Percentiles rank a stretch among this genome's conserved stretches.
Conservation (phyloP, 2,113 vertebrate species). For the Strix uralensis region DNA sequence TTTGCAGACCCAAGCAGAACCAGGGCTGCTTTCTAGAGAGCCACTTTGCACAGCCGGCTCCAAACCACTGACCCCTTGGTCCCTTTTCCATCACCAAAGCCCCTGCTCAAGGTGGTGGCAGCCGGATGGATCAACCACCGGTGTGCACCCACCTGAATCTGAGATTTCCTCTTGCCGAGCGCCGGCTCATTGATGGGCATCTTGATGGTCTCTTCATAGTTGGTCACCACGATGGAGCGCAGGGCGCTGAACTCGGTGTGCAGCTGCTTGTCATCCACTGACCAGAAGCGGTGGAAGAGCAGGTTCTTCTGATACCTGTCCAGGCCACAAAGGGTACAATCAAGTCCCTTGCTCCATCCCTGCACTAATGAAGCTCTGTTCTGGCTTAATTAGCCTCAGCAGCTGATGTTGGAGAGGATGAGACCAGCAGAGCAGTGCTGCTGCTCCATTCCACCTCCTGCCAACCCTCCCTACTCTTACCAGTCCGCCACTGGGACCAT, state of each 20-base stretch:
- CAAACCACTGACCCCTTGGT: neutral
- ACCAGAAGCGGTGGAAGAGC: slow-evolving; percentile 97
- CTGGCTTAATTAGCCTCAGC: neutral
- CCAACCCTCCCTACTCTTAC: slow-evolving; percentile 66
- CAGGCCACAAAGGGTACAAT: neutral
- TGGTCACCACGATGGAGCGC: slow-evolving; percentile 92
- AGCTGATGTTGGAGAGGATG: accelerated
- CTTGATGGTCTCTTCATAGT: slow-evolving; percentile 93
- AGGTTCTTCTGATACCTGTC: slow-evolving; percentile 90
- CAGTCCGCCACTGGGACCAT: slow-evolving; percentile 90
- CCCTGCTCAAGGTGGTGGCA: accelerated
- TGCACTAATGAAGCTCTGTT: accelerated
- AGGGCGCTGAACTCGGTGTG: slow-evolving; percentile 93
- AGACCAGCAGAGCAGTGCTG: neutral
- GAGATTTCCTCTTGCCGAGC: slow-evolving; percentile 86
- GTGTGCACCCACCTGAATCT: slow-evolving; percentile 81
- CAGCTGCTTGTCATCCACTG: slow-evolving; percentile 93
- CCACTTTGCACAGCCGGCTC: neutral
- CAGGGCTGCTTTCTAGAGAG: neutral
- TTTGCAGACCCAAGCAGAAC: neutral
- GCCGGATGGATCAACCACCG: neutral
- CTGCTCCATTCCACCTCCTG: neutral
- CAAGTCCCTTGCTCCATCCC: neutral
- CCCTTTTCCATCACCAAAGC: neutral
- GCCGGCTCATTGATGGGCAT: slow-evolving; percentile 98